These are phyloP conservation scores for Xiphophorus birchmanni DNA, from an alignment of 2,797 vertebrate genomes.

Conservation along the genomic window DNA sequence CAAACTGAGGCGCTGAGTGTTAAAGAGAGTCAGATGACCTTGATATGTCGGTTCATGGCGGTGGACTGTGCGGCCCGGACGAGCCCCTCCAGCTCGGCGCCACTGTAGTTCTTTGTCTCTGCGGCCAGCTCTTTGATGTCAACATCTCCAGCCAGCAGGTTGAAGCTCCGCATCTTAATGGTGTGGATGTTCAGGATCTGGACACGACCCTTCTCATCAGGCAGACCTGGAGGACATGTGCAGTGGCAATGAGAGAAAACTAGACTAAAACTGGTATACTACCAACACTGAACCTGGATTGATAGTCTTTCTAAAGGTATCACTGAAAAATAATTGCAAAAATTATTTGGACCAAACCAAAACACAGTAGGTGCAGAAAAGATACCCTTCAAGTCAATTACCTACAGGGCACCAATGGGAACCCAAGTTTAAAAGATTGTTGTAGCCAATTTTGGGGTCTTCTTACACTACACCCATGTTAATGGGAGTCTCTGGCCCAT, in stretches of 20 bases:
- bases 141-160: conserved; percentile 86
- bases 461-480: neutral
- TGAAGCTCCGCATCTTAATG: conserved; percentile 89
- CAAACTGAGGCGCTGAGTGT: neutral
- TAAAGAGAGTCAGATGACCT: conserved; percentile 77
- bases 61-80: conserved; percentile 97
- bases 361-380: neutral
- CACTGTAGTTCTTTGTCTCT: conserved; percentile 98
- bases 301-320: neutral
- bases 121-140: conserved; percentile 87
- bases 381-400: neutral
- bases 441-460: neutral
- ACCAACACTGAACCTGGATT: neutral
- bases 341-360: neutral
- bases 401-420: neutral
- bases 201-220: conserved; percentile 93
- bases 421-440: too few relatives aligned
- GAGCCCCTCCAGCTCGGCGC: conserved; percentile 94
- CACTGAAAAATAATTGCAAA: neutral
- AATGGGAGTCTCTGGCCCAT: neutral
- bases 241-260: neutral
- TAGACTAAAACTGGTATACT: neutral
- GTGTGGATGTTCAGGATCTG: conserved; percentile 99
- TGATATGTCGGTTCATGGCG: conserved; percentile 98
- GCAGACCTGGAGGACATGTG: conserved; percentile 83